These are phyloP conservation scores for Alsophila aescularia DNA, from an alignment of 2,888 invertebrate species.

Conservation along the genomic window DNA sequence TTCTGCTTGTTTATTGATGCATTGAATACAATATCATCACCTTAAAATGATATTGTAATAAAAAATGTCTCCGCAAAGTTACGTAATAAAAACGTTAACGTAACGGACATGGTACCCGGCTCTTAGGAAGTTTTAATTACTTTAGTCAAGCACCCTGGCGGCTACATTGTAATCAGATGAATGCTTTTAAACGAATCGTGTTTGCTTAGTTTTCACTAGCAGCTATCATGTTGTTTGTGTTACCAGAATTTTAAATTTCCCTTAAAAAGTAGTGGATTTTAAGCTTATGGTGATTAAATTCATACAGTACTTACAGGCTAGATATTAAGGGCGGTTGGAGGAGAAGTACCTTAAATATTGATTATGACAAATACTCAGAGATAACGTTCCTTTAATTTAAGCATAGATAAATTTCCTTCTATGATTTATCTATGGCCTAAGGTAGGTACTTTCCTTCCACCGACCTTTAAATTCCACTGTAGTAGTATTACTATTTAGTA, in stretches of 20 bases:
- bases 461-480: too few species aligned
- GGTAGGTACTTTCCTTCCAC: too few species aligned
- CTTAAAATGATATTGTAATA: conserved; percentile 2
- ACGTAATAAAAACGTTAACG: conserved; percentile 22
- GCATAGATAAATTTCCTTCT: too few species aligned
- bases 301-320: too few species aligned
- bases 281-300: too few species aligned
- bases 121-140: conserved; percentile 64
- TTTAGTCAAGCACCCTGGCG: conserved; percentile 44
- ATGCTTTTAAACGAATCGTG: not conserved
- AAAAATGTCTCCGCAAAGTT: conserved; percentile 17
- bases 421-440: too few species aligned
- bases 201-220: not conserved
- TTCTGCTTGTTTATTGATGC: too few species aligned
- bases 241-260: not conserved
- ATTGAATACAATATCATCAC: not conserved
- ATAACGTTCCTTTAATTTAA: too few species aligned
- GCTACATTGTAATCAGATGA: conserved; percentile 40
- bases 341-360: too few species aligned
- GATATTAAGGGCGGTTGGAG: too few species aligned
- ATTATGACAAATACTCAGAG: too few species aligned
- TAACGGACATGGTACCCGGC: conserved; percentile 40
- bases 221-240: not conserved
- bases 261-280: not conserved
- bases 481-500: too few species aligned